Conservation (phyloP, 2,113 vertebrate genomes). For the Tenrec ecaudatus region DNA sequence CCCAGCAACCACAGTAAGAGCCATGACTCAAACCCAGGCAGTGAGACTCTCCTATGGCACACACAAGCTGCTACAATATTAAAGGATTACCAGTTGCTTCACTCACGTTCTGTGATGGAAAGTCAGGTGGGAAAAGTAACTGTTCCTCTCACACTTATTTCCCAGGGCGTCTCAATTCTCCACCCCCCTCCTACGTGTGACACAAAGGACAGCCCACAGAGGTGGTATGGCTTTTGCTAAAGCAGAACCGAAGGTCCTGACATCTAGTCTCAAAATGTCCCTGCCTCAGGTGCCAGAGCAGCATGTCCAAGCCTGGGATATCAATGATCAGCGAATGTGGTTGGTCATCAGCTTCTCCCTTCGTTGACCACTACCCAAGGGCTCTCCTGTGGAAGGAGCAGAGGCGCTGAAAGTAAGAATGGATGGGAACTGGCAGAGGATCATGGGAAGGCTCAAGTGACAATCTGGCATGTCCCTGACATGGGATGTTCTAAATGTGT, state of each 20-base stretch:
- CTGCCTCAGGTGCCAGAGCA: background rate
- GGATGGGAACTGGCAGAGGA: conserved; percentile 56
- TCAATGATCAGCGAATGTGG: conserved; percentile 67
- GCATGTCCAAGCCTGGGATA: background rate
- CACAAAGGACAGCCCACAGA: background rate
- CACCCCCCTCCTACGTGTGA: background rate
- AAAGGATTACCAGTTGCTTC: background rate
- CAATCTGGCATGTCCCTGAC: conserved; percentile 47
- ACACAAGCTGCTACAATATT: background rate
- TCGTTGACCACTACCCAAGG: background rate
- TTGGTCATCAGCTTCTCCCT: conserved; percentile 48
- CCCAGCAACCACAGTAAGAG: too few relatives aligned
- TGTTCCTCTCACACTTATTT: background rate
- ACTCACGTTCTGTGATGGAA: background rate
- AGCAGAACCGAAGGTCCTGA: conserved; percentile 11
- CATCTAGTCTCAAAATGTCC: background rate
- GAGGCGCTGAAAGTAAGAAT: conserved; percentile 66
- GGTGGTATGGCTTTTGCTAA: background rate
- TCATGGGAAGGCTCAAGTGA: background rate
- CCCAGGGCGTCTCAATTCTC: background rate
- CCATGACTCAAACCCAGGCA: background rate
- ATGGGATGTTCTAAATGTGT: conserved; percentile 36
- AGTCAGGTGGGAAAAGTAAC: background rate
- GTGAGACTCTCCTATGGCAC: background rate
- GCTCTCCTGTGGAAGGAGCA: background rate